Percentiles rank a stretch among this genome's conserved stretches.
phyloP scores from a whole-genome alignment of 2,797 vertebrate genomes.

The Clamator glandarius region DNA sequence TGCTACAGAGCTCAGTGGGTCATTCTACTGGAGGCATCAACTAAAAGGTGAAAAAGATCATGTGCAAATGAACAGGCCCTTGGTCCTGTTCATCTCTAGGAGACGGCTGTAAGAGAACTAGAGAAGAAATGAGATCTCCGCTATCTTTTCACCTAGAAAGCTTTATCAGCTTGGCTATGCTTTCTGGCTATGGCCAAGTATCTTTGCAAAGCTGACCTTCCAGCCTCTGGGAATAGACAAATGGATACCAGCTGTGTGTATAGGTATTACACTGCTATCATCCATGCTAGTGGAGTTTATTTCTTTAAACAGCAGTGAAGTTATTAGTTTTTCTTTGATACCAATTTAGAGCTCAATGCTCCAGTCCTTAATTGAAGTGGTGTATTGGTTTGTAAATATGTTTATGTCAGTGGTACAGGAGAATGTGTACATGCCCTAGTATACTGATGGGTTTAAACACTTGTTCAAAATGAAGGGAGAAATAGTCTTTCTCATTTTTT shows the following conservation, averaged over 20 bases:
- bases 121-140: neutral
- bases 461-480: neutral
- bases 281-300: neutral
- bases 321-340: neutral
- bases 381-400: neutral
- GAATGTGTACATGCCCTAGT: neutral
- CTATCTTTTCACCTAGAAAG: neutral
- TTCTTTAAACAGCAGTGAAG: neutral
- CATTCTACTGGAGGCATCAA: neutral
- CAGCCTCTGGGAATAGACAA: slow-evolving; percentile 10
- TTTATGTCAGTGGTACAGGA: neutral
- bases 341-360: neutral
- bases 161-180: neutral
- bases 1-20: neutral
- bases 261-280: neutral
- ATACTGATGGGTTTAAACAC: neutral
- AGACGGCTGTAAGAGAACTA: neutral
- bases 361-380: neutral
- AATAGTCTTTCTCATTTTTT: neutral
- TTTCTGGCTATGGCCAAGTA: neutral
- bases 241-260: slow-evolving; percentile 20
- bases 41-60: neutral
- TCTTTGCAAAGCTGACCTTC: neutral
- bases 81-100: neutral
- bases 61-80: neutral